Percentiles rank a stretch among this genome's conserved stretches.
Evolutionary conservation across 2,888 invertebrate species (phyloP).

Genomic region (Tetragonula carbonaria): DNA sequence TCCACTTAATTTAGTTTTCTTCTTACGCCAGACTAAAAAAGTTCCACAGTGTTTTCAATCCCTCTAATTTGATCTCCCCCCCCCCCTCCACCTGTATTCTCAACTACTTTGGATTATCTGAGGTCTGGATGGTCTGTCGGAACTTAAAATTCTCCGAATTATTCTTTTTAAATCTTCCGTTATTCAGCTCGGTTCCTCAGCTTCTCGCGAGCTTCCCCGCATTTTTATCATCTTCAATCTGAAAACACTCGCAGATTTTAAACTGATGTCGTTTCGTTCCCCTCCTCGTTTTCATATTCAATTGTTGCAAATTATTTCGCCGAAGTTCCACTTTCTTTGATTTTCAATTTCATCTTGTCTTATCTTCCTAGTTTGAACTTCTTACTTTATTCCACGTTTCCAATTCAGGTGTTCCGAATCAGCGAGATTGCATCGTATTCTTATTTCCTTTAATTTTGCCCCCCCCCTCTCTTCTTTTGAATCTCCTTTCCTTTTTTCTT

Average conservation of each 20-base stretch:
- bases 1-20: constrained; percentile 7
- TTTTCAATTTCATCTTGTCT: background rate
- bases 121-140: background rate
- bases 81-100: too few relatives aligned
- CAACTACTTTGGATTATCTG: constrained; percentile 4
- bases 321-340: background rate
- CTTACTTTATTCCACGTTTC: too few relatives aligned
- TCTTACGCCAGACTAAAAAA: background rate
- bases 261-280: background rate
- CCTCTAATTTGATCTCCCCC: background rate
- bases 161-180: background rate
- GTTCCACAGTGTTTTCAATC: background rate
- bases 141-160: constrained; percentile 16
- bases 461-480: background rate
- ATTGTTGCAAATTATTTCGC: background rate
- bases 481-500: background rate
- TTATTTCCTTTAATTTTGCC: background rate
- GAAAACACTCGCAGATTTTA: background rate
- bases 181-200: background rate
- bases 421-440: background rate
- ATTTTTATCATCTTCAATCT: background rate
- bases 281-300: background rate
- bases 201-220: background rate
- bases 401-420: background rate
- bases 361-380: background rate